Percentiles rank a stretch among this genome's conserved stretches.
Conservation (phyloP, 2,888 invertebrate species). For the Dasysyrphus albostriatus region DNA sequence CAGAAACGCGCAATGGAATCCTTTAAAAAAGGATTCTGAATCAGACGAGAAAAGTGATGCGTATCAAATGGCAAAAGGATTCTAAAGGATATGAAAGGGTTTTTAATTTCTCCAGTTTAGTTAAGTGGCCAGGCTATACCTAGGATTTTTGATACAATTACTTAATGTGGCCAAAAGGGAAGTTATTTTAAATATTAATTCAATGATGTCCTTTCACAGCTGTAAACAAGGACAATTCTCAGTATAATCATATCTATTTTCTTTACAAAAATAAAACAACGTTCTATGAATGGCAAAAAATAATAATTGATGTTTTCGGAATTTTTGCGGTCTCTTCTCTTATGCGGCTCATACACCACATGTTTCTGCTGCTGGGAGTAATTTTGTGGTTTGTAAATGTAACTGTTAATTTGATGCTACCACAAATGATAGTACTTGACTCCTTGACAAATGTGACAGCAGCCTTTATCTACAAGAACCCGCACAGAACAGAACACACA, state of each 20-base stretch:
- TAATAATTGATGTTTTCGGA: conserved; percentile 65
- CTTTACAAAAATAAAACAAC: not conserved
- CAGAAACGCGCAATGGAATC: conserved; percentile 11
- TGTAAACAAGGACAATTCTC: conserved; percentile 58
- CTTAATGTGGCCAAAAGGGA: conserved; percentile 12
- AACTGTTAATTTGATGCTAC: conserved; percentile 73
- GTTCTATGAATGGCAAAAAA: not conserved
- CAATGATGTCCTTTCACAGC: conserved; percentile 44
- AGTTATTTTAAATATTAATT: conserved; percentile 54
- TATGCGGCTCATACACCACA: conserved; percentile 11
- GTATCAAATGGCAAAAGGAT: conserved; percentile 65
- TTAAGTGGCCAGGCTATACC: conserved; percentile 44
- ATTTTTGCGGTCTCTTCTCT: conserved; percentile 56
- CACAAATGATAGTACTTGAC: conserved; percentile 74
- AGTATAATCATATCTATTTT: conserved; percentile 14
- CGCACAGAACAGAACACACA: conserved; percentile 1
- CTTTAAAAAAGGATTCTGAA: conserved; percentile 34
- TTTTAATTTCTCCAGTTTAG: conserved; percentile 40
- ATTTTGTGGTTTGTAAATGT: conserved; percentile 70
- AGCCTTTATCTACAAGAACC: conserved; percentile 8
- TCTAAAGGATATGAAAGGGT: conserved; percentile 12
- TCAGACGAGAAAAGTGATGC: conserved; percentile 17
- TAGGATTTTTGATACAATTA: conserved; percentile 52
- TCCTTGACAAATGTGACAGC: conserved; percentile 66
- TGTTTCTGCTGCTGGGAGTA: conserved; percentile 35